Percentiles rank a stretch among this genome's conserved stretches.
Evolutionary conservation across 64 coral and sea anemone genomes (phyloP).

Genomic region (Montipora capricornis): DNA sequence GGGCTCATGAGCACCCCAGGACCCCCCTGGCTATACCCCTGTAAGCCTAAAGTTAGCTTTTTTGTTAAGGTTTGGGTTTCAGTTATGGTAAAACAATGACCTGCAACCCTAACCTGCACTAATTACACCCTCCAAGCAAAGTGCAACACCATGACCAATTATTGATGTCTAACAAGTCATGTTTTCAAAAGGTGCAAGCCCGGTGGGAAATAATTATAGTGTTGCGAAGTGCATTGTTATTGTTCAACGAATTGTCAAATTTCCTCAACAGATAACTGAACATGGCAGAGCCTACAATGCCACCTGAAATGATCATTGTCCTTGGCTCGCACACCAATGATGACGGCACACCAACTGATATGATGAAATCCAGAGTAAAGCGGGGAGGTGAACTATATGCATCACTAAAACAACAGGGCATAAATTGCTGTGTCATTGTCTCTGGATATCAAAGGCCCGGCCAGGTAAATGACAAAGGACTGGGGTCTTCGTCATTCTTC

Average conservation of each 20-base stretch:
- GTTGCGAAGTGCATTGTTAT: too few species aligned
- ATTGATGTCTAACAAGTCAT: too few species aligned
- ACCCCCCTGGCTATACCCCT: too few species aligned
- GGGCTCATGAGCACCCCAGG: too few species aligned
- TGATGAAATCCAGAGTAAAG: slow-evolving; percentile 81
- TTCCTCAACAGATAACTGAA: neutral
- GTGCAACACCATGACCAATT: too few species aligned
- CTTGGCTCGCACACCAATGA: slow-evolving; percentile 70
- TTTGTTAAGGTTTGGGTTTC: too few species aligned
- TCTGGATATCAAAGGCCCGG: slow-evolving; percentile 78
- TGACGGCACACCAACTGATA: slow-evolving; percentile 67
- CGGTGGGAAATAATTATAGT: too few species aligned
- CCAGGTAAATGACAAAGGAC: neutral
- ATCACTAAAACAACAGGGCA: slow-evolving; percentile 54
- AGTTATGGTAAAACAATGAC: too few species aligned
- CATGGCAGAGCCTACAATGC: neutral
- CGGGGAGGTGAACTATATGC: slow-evolving; percentile 69
- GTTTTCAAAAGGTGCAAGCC: too few species aligned
- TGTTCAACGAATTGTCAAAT: neutral
- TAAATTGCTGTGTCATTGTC: slow-evolving; percentile 59
- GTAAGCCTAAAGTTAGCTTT: too few species aligned
- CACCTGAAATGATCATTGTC: slow-evolving; percentile 64
- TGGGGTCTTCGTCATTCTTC: neutral
- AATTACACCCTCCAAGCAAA: too few species aligned
- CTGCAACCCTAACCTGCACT: too few species aligned